A percentile compares a stretch with the other conserved stretches of the same genome.
Evolutionary conservation across 2,888 invertebrate species (phyloP).

Genomic region (Acrobasis consociella): DNA sequence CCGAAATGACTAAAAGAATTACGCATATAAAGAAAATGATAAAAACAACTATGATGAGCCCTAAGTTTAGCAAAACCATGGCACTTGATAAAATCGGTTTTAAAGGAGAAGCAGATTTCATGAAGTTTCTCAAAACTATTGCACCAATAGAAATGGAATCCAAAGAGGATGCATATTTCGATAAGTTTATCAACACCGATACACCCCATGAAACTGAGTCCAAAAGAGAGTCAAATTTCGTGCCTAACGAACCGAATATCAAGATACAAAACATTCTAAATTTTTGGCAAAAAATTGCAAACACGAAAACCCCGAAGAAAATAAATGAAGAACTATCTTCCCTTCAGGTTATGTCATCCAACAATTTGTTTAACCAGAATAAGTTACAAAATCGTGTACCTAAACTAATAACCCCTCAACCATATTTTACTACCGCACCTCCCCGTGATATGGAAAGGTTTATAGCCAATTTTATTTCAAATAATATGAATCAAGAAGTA

Average conservation of each 20-base stretch:
- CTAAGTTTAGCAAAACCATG: slow-evolving; percentile 23
- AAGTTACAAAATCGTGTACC: background rate
- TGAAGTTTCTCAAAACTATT: too few relatives aligned
- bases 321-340: background rate
- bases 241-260: slow-evolving; percentile 22
- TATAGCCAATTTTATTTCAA: slow-evolving; percentile 41
- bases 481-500: slow-evolving; percentile 24
- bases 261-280: slow-evolving; percentile 43
- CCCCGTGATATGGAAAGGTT: slow-evolving; percentile 40
- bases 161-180: background rate
- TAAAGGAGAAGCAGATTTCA: background rate
- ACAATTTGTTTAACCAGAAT: background rate
- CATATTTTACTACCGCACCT: background rate
- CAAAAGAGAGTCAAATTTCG: slow-evolving; percentile 20
- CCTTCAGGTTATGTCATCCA: background rate
- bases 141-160: background rate
- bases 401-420: background rate
- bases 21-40: background rate
- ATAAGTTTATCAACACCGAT: background rate
- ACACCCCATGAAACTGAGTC: slow-evolving; percentile 16
- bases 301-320: background rate
- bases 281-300: slow-evolving; percentile 34
- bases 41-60: background rate
- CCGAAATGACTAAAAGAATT: background rate
- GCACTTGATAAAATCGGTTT: slow-evolving; percentile 21